Evolutionary conservation across 2,888 invertebrate species (phyloP).

Genomic region (Microchrysa polita): DNA sequence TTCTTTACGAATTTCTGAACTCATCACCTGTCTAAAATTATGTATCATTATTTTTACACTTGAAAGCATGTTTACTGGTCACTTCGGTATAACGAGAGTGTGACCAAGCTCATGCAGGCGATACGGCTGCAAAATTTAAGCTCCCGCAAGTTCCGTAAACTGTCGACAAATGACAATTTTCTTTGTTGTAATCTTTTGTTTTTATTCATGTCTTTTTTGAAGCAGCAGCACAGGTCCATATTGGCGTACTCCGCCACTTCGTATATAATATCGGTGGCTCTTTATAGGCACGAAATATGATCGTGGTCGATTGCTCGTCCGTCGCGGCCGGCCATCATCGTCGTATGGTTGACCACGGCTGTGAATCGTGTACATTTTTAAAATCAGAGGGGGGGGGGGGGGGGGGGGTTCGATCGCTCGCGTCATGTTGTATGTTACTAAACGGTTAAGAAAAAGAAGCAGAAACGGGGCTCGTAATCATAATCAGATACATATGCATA

Average conservation of each 20-base stretch:
- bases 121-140: neutral
- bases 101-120: neutral
- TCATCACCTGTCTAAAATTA: neutral
- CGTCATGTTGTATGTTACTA: neutral
- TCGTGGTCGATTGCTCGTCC: no score
- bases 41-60: neutral
- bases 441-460: neutral
- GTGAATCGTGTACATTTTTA: neutral
- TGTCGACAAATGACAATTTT: neutral
- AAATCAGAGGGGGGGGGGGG: neutral
- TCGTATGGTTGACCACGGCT: no score
- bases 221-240: no score
- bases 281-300: no score
- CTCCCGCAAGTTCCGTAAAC: neutral
- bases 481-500: constrained; percentile 8
- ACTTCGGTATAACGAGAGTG: neutral
- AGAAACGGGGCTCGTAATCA: constrained; percentile 15
- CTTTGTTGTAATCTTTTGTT: neutral
- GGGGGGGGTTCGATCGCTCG: no score
- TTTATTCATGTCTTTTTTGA: no score
- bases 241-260: no score
- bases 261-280: no score
- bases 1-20: neutral
- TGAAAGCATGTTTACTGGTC: neutral
- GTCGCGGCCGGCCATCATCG: no score